phyloP scores from a whole-genome alignment of 2,888 invertebrate genomes.

The Gibbula magus region DNA sequence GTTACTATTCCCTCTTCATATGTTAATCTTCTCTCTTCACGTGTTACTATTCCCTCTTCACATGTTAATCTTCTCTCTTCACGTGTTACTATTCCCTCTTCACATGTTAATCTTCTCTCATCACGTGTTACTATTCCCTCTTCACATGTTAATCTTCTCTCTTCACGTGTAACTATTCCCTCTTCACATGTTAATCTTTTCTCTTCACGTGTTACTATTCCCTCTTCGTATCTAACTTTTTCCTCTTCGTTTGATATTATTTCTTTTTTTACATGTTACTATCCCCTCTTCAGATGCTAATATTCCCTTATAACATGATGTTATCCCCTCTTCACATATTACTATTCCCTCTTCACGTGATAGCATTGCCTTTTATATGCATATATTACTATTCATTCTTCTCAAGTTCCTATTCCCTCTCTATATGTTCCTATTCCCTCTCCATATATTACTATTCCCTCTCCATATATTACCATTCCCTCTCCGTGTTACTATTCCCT shows the following conservation, averaged over 20 bases:
- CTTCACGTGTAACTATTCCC: not conserved
- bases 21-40: not conserved
- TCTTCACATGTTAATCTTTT: not conserved
- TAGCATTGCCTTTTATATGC: not conserved
- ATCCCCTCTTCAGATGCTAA: not conserved
- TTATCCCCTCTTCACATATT: not conserved
- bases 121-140: not conserved
- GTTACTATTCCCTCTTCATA: not conserved
- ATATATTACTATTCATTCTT: not conserved
- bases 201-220: not conserved
- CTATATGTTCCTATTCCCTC: not conserved
- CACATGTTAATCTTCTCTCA: not conserved
- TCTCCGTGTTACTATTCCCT: not conserved
- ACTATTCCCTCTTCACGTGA: not conserved
- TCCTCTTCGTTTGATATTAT: too few relatives aligned
- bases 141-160: not conserved
- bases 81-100: not conserved
- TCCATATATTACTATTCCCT: not conserved
- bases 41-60: not conserved
- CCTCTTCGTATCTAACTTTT: not conserved
- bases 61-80: not conserved
- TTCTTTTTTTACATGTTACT: too few relatives aligned
- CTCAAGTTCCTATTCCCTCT: too few relatives aligned
- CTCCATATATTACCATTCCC: too few relatives aligned
- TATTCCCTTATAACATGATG: not conserved